phyloP scores from a whole-genome alignment of 2,888 invertebrate genomes.

The Alsophila aescularia region DNA sequence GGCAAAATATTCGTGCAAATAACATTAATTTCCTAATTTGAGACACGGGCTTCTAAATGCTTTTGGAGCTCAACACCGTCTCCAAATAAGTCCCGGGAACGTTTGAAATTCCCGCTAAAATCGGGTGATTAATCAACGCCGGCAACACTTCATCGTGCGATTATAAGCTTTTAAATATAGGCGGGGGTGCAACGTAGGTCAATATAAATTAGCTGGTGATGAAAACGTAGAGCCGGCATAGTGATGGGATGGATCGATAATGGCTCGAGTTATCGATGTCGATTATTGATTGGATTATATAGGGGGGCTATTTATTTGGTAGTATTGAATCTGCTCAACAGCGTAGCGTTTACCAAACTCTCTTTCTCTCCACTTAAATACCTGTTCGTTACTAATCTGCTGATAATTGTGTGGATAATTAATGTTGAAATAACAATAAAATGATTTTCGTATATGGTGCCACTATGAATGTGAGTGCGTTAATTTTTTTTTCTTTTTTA shows the following conservation, averaged over 20 bases:
- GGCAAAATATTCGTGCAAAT: conserved; percentile 21
- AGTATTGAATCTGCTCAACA: no score
- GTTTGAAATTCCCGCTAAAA: conserved; percentile 53
- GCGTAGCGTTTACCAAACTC: no score
- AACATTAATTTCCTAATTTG: conserved; percentile 47
- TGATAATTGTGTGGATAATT: no score
- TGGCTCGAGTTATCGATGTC: conserved; percentile 39
- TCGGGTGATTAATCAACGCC: conserved; percentile 74
- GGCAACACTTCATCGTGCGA: conserved; percentile 79
- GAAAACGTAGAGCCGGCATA: conserved; percentile 55
- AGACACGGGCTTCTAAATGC: conserved; percentile 45
- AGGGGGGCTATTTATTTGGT: no score
- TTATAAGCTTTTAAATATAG: conserved; percentile 82
- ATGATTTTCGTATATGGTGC: no score
- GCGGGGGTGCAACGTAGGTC: conserved; percentile 67
- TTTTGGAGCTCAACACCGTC: conserved; percentile 39
- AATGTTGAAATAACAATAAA: no score
- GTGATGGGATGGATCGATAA: conserved; percentile 24
- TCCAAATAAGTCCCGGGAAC: conserved; percentile 44
- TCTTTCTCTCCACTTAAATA: no score
- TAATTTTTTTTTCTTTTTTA: no score
- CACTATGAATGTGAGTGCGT: no score
- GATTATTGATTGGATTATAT: conserved; percentile 6
- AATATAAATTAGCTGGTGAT: conserved; percentile 80
- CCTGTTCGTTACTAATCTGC: no score